These are phyloP conservation scores for Scaptomyza reducta DNA, from an alignment of 2,888 invertebrate species.

Conservation along the genomic window DNA sequence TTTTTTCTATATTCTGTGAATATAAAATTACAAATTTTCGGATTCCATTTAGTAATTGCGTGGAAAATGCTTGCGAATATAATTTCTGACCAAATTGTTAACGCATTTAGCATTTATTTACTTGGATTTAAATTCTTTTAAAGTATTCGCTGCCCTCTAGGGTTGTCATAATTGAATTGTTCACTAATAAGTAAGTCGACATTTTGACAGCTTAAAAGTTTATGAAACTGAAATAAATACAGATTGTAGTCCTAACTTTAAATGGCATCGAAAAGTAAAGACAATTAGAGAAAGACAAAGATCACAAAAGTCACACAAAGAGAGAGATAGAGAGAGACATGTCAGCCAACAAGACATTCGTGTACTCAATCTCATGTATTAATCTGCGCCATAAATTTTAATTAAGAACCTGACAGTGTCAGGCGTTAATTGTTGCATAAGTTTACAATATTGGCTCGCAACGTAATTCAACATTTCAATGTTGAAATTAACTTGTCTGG, in stretches of 20 bases:
- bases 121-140: neutral
- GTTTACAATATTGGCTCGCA: neutral
- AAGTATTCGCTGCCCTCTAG: no score
- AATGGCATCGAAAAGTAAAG: neutral
- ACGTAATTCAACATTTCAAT: conserved; percentile 6
- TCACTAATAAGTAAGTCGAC: neutral
- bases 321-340: neutral
- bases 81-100: neutral
- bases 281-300: neutral
- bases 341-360: conserved; percentile 9
- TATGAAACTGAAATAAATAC: neutral
- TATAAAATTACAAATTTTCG: conserved; percentile 1
- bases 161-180: neutral
- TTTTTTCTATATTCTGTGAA: neutral
- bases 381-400: conserved; percentile 28
- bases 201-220: neutral
- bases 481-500: conserved; percentile 22
- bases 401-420: conserved; percentile 32
- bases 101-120: neutral
- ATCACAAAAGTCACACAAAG: neutral
- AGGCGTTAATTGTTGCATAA: conserved; percentile 18
- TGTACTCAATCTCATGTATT: conserved; percentile 7
- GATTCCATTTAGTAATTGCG: conserved; percentile 8
- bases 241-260: neutral
- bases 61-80: neutral